Conservation (phyloP, 2,888 invertebrate genomes). For the Oscheius sp. region DNA sequence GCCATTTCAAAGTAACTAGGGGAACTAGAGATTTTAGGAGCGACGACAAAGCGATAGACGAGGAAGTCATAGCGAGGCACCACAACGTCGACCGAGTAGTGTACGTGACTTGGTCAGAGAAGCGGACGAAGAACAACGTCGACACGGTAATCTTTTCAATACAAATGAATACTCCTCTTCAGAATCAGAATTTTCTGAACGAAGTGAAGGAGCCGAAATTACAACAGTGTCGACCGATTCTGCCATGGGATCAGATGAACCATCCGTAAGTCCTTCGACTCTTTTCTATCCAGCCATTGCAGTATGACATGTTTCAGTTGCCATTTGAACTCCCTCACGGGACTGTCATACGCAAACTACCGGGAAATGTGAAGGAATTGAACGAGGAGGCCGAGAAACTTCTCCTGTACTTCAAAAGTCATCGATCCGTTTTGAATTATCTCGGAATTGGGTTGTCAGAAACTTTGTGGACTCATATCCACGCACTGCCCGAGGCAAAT, state of each 20-base stretch:
- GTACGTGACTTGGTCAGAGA: constrained; percentile 26
- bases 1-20: neutral
- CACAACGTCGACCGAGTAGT: constrained; percentile 7
- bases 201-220: constrained; percentile 45
- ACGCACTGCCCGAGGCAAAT: constrained; percentile 48
- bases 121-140: constrained; percentile 24
- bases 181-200: constrained; percentile 46
- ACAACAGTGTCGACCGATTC: constrained; percentile 56
- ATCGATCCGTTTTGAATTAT: constrained; percentile 57
- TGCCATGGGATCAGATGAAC: constrained; percentile 42
- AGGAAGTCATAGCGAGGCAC: constrained; percentile 1
- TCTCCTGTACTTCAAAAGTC: constrained; percentile 54
- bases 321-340: constrained; percentile 39
- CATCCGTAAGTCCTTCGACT: neutral
- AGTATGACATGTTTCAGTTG: constrained; percentile 9
- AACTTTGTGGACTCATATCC: constrained; percentile 55
- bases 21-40: neutral
- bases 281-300: neutral
- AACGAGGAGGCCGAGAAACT: constrained; percentile 57
- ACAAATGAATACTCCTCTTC: neutral
- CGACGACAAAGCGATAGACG: neutral
- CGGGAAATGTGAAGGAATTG: constrained; percentile 45
- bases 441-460: constrained; percentile 56
- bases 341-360: constrained; percentile 36
- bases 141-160: constrained; percentile 13